phyloP scores from a whole-genome alignment of 2,113 vertebrate genomes.

The Apeltes quadracus region DNA sequence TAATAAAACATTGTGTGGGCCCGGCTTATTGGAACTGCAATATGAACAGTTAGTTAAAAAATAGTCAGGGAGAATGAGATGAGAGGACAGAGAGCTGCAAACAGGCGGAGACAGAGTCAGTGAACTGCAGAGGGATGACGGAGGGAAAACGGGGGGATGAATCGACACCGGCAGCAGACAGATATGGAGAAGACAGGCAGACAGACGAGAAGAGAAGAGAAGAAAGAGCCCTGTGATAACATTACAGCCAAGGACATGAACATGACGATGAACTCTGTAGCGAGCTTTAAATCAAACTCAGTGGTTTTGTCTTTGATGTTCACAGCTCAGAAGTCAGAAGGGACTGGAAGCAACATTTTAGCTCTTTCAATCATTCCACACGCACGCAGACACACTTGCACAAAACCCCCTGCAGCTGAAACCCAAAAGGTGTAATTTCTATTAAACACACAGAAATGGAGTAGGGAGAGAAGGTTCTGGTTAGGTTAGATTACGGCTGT shows the following conservation, averaged over 20 bases:
- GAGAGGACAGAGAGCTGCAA: not conserved
- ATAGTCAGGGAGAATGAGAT: not conserved
- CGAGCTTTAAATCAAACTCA: slow-evolving; percentile 46
- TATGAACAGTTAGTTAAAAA: not conserved
- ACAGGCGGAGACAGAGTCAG: not conserved
- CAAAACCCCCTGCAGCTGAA: slow-evolving; percentile 28
- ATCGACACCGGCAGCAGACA: slow-evolving; percentile 35
- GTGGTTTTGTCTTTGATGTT: slow-evolving; percentile 63
- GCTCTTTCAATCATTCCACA: slow-evolving; percentile 42
- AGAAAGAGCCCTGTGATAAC: slow-evolving; percentile 49
- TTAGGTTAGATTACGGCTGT: slow-evolving; percentile 43
- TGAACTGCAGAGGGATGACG: slow-evolving; percentile 14
- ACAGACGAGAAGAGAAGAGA: slow-evolving; percentile 26
- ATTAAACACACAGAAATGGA: slow-evolving; percentile 45
- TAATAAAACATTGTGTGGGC: not conserved
- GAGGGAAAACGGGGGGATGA: slow-evolving; percentile 23
- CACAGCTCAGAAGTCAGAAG: slow-evolving; percentile 46
- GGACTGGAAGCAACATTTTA: slow-evolving; percentile 49
- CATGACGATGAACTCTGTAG: slow-evolving; percentile 45
- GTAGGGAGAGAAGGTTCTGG: slow-evolving; percentile 33
- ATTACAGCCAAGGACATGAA: slow-evolving; percentile 48
- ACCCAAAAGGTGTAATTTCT: slow-evolving; percentile 32
- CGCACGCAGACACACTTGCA: slow-evolving; percentile 16
- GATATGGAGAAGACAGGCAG: slow-evolving; percentile 34
- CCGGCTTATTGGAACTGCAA: not conserved